Evolutionary conservation across 2,797 vertebrate species (phyloP).

Genomic region (Cebuella pygmaea): DNA sequence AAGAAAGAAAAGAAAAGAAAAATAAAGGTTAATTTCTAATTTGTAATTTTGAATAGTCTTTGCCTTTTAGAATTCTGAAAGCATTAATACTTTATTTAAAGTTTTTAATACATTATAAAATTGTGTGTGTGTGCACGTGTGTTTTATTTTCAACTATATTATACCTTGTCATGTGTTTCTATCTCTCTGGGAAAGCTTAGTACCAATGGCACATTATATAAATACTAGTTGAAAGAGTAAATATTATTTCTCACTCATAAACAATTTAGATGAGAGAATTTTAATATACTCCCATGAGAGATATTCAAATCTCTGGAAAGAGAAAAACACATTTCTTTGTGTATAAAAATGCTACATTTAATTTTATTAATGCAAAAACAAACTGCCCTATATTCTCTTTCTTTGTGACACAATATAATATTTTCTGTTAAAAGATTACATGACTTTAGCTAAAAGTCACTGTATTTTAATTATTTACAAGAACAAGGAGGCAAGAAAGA

Average conservation of each 20-base stretch:
- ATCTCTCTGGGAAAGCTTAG: neutral
- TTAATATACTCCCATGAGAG: neutral
- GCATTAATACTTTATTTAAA: neutral
- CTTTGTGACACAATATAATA: neutral
- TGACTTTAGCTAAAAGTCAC: neutral
- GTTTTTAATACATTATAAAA: constrained; percentile 3
- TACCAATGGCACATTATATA: neutral
- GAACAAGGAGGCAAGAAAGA: neutral
- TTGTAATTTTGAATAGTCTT: neutral
- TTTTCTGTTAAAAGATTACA: neutral
- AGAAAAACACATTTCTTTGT: constrained; percentile 21
- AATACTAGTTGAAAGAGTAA: neutral
- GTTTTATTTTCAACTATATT: neutral
- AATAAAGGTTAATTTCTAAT: neutral
- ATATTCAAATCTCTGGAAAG: neutral
- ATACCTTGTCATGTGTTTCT: neutral
- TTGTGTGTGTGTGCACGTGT: neutral
- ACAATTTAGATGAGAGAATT: neutral
- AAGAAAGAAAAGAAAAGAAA: neutral
- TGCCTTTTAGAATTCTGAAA: neutral
- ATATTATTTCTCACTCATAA: neutral
- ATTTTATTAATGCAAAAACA: neutral
- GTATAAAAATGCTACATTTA: constrained; percentile 19
- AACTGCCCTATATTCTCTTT: neutral
- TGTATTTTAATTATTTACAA: constrained; percentile 21